phyloP scores from a whole-genome alignment of 2,797 vertebrate species.

The Gymnoscopelus microlampas region DNA sequence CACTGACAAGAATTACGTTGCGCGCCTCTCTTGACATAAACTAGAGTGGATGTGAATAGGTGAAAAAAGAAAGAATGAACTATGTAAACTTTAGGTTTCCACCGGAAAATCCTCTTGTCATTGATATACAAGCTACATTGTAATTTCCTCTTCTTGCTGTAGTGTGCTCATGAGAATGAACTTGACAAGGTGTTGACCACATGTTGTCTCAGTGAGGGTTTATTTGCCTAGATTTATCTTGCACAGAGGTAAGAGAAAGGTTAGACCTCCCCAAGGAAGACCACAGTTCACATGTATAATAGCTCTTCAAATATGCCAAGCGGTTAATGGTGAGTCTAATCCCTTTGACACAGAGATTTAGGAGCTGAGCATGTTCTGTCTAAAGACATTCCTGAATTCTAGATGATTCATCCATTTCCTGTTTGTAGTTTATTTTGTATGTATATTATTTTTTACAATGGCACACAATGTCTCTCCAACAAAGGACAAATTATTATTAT shows the following conservation, averaged over 20 bases:
- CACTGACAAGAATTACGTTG: conserved; percentile 1
- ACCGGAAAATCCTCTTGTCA: conserved; percentile 42
- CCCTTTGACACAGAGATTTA: conserved; percentile 12
- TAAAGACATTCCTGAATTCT: too few relatives aligned
- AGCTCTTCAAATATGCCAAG: conserved; percentile 29
- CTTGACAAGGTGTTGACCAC: conserved; percentile 47
- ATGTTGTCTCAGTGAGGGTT: conserved; percentile 15
- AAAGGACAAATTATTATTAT: not conserved
- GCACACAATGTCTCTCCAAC: too few relatives aligned
- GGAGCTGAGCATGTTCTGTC: not conserved
- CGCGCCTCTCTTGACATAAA: conserved; percentile 7
- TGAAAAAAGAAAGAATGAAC: conserved; percentile 27
- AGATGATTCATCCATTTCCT: too few relatives aligned
- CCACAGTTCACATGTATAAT: conserved; percentile 28
- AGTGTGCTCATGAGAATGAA: conserved; percentile 41
- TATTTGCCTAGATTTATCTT: conserved; percentile 41
- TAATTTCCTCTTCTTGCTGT: conserved; percentile 24
- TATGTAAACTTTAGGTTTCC: conserved; percentile 51
- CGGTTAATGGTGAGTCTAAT: conserved; percentile 36
- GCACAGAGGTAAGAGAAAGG: conserved; percentile 36
- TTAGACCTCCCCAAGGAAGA: conserved; percentile 31
- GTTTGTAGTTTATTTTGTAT: too few relatives aligned
- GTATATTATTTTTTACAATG: too few relatives aligned
- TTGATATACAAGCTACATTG: conserved; percentile 38
- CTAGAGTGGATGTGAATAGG: conserved; percentile 38